These are phyloP conservation scores for Podilymbus podiceps DNA, from an alignment of 2,113 vertebrate genomes.

Conservation along the genomic window DNA sequence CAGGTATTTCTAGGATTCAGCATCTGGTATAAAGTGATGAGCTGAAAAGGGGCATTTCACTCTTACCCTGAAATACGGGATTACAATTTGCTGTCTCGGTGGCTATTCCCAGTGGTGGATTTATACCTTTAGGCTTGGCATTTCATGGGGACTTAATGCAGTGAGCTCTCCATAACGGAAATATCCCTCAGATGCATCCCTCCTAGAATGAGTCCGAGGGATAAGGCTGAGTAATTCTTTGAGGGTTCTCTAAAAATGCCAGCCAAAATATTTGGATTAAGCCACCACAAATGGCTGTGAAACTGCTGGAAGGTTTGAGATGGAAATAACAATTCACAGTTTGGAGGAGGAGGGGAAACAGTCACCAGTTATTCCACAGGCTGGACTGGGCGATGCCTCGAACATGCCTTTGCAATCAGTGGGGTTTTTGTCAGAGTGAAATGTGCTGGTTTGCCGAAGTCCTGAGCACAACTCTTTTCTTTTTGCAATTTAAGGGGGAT, in stretches of 20 bases:
- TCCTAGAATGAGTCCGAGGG: background rate
- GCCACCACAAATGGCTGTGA: background rate
- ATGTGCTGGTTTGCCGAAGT: background rate
- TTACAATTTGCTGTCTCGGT: background rate
- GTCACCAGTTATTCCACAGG: background rate
- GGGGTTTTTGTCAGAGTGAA: background rate
- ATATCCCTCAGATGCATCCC: fast-evolving
- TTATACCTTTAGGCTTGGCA: background rate
- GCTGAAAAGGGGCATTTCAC: background rate
- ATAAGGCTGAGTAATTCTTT: background rate
- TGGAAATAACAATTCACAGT: background rate
- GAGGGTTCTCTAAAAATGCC: background rate
- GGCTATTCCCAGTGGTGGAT: background rate
- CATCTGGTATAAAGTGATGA: background rate
- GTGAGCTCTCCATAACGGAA: background rate
- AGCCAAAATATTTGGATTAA: background rate
- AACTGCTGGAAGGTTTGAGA: background rate
- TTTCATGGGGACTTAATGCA: background rate
- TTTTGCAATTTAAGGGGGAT: background rate
- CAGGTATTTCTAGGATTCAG: background rate
- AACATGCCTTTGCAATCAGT: background rate
- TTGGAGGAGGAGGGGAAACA: background rate
- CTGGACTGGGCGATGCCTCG: background rate
- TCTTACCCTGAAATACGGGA: background rate
- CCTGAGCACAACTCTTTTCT: background rate